Percentiles rank a stretch among this genome's conserved stretches.
phyloP scores from a whole-genome alignment of 1,140 invertebrate genomes.

The Drosophila seguyi region DNA sequence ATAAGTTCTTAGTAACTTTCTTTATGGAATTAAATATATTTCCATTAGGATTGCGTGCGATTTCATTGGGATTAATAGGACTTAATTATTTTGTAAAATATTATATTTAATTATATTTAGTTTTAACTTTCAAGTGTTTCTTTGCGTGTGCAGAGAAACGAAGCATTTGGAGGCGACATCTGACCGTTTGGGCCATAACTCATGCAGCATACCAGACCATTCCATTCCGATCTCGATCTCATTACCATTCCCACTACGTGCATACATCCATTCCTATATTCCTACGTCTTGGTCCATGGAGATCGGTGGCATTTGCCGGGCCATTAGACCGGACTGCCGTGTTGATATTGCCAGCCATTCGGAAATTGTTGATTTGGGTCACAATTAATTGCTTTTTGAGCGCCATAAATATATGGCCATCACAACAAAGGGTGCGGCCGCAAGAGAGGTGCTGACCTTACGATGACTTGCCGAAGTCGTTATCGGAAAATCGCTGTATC shows the following conservation, averaged over 20 bases:
- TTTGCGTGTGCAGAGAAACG: slow-evolving; percentile 58
- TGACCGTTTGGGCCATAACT: slow-evolving; percentile 49
- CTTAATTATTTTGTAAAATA: too few relatives aligned
- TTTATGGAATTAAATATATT: too few relatives aligned
- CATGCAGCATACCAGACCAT: slow-evolving; percentile 51
- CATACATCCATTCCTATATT: slow-evolving; percentile 28
- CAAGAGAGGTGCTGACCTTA: slow-evolving; percentile 36
- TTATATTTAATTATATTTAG: too few relatives aligned
- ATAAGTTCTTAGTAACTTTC: neutral
- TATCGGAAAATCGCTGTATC: neutral
- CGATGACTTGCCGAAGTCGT: slow-evolving; percentile 28
- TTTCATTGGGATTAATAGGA: too few relatives aligned
- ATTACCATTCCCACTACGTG: slow-evolving; percentile 39
- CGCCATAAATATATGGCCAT: slow-evolving; percentile 74
- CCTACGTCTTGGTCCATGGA: slow-evolving; percentile 46
- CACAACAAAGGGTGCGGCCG: slow-evolving; percentile 71
- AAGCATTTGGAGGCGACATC: slow-evolving; percentile 74
- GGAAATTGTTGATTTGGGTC: slow-evolving; percentile 76
- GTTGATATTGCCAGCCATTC: slow-evolving; percentile 57
- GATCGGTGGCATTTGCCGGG: slow-evolving; percentile 66
- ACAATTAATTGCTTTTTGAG: slow-evolving; percentile 80
- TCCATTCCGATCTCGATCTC: slow-evolving; percentile 35
- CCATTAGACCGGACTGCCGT: slow-evolving; percentile 60
- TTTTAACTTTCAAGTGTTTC: neutral
- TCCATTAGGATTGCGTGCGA: too few relatives aligned